Base-by-base conservation (phyloP, 2,113 vertebrate genomes). In the Alces alces region DNA sequence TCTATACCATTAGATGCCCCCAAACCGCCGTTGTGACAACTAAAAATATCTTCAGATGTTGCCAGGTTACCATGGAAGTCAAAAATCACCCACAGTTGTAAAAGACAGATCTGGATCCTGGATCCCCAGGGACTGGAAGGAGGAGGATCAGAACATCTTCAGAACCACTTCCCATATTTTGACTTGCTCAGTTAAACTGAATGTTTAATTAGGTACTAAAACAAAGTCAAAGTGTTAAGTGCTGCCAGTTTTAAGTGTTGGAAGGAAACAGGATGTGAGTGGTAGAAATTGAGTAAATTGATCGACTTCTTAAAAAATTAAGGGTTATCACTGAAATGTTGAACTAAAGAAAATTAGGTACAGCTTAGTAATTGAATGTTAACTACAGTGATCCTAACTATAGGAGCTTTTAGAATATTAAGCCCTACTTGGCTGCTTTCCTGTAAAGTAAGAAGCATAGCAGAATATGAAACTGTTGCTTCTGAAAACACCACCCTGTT, bases 311-410 rank as follows among this genome's bases (percentile, higher is more conserved):
- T 39, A 43, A 70, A 85, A 85, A 70, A 58, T 80, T 86, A 91
- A 84, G 88, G 25, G 50, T 45, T 86, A 33, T 78, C 93, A 54
- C 76, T 83, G 91, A 89, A 95, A 73, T 87, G 12, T 47, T 43
- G 58, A 73, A 58, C 80, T 94, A 60, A 95, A 91, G 82, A 95
- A 93, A 97, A 83, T 85, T 88, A 84, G 9, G 9, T 82, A 39
- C 89, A 50, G 50, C 43, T 96, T 17, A 76, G 39, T 52, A 70
- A n/a, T 36, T 66, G n/a, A 85, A 33, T 88, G 28, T 82, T 82
- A 89, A 39, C n/a, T 78, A 90, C 94, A 80, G 27, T 45, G 19
- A 89, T 89, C 4, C 27, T 28, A 83, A 33, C 23, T 84, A 25
- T 52, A 45, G 52, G 36, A 93, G 28, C 15, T 91, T 85, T 88